Evolutionary conservation across 2,797 vertebrate species (phyloP).

Genomic region (Varecia variegata): DNA sequence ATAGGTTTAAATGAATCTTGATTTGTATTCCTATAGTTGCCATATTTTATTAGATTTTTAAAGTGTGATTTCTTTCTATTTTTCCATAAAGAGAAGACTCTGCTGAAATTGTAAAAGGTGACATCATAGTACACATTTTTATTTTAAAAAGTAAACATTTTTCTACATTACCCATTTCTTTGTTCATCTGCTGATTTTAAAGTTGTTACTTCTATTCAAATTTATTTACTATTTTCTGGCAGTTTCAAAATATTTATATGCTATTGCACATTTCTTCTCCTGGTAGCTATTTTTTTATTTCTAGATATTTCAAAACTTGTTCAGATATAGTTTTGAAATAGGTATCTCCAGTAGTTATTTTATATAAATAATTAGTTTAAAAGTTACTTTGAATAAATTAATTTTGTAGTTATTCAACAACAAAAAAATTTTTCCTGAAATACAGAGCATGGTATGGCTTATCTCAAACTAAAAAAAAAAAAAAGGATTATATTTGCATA

Average conservation of each 20-base stretch:
- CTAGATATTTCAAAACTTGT: background rate
- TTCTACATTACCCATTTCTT: background rate
- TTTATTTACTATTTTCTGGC: background rate
- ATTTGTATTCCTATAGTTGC: background rate
- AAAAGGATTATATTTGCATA: background rate
- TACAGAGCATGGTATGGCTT: background rate
- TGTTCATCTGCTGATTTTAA: background rate
- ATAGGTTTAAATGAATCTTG: background rate
- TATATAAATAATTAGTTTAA: background rate
- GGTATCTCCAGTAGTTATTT: background rate
- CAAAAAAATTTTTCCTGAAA: background rate
- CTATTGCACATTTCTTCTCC: background rate
- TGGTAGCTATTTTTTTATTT: background rate
- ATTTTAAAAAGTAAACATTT: background rate
- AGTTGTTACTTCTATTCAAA: background rate
- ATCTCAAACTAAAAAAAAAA: background rate
- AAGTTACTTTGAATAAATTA: background rate
- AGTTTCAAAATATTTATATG: background rate
- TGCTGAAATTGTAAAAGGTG: background rate
- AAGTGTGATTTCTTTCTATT: background rate
- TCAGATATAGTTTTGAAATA: background rate
- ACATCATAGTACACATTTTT: background rate
- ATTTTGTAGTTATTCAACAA: conserved; percentile 9
- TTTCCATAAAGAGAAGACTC: background rate
- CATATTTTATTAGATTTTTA: background rate